These are phyloP conservation scores for Mizuhopecten yessoensis DNA, from an alignment of 1,140 invertebrate genomes.

Conservation along the genomic window DNA sequence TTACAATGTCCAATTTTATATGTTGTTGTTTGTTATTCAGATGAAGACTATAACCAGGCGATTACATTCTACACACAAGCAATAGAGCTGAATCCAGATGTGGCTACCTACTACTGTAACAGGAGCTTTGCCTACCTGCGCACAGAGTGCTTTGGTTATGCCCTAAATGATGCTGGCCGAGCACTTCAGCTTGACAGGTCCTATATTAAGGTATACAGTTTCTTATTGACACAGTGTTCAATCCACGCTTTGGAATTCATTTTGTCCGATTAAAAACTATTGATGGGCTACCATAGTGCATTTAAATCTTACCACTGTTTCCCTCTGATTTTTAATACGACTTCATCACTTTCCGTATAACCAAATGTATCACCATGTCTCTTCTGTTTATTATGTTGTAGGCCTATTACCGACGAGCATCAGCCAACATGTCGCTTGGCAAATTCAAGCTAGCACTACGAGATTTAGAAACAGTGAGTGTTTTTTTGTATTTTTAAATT, in stretches of 20 bases:
- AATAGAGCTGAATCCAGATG: slow-evolving; percentile 92
- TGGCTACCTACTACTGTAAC: slow-evolving; percentile 91
- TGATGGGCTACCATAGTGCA: too few species aligned
- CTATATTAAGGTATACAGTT: slow-evolving; percentile 93
- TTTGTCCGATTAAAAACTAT: too few species aligned
- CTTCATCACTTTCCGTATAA: too few species aligned
- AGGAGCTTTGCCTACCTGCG: slow-evolving; percentile 97
- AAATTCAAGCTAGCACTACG: slow-evolving; percentile 98
- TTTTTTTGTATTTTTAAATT: not conserved
- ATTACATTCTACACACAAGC: slow-evolving; percentile 96
- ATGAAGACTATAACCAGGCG: slow-evolving; percentile 94
- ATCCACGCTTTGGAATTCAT: too few species aligned
- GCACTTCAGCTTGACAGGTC: slow-evolving; percentile 94
- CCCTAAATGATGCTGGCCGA: slow-evolving; percentile 94
- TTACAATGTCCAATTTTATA: not conserved
- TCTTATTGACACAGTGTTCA: slow-evolving; percentile 42
- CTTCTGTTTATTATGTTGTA: slow-evolving; percentile 61
- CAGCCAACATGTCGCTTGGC: slow-evolving; percentile 97
- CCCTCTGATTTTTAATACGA: too few species aligned
- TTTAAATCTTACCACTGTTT: too few species aligned
- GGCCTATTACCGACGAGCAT: slow-evolving; percentile 94
- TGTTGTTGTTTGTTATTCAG: slow-evolving; percentile 86
- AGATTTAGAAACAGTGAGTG: slow-evolving; percentile 96
- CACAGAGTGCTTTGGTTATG: slow-evolving; percentile 96
- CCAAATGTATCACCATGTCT: not conserved